Evolutionary conservation across 2,888 invertebrate genomes (phyloP).

Genomic region (Cosmia trapezina): DNA sequence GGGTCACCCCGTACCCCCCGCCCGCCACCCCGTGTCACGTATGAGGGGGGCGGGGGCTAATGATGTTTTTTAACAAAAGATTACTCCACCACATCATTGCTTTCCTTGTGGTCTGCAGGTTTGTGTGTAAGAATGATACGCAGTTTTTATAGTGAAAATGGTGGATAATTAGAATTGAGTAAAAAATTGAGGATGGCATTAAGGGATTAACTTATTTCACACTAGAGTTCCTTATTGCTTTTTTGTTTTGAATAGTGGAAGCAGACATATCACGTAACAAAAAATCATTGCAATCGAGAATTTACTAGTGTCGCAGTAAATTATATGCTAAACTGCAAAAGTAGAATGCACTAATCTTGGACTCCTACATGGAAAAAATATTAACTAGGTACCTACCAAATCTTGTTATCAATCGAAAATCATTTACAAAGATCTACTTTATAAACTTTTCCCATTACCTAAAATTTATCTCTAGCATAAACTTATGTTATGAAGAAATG

Average conservation of each 20-base stretch:
- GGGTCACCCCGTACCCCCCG: conserved; percentile 33
- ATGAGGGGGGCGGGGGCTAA: conserved; percentile 61
- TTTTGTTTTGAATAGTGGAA: not conserved
- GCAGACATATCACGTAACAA: not conserved
- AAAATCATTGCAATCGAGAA: not conserved
- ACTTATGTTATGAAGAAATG: conserved; percentile 31
- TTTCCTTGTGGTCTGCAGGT: conserved; percentile 52
- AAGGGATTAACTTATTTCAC: not conserved
- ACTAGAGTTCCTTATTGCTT: not conserved
- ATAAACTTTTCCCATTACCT: conserved; percentile 13
- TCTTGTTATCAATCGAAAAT: not conserved
- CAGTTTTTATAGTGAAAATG: conserved; percentile 36
- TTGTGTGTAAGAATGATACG: conserved; percentile 54
- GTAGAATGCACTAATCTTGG: not conserved
- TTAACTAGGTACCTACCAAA: not conserved
- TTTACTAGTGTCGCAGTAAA: not conserved
- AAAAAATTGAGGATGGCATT: not conserved
- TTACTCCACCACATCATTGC: conserved; percentile 67
- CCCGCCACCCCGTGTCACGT: conserved; percentile 62
- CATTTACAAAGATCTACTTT: not conserved
- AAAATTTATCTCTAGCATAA: not conserved
- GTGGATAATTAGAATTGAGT: conserved; percentile 17
- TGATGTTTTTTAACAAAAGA: conserved; percentile 71
- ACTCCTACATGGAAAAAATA: not conserved
- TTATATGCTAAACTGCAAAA: not conserved